Conservation (phyloP, 2,113 vertebrate genomes). For the Sinosuthora webbiana region DNA sequence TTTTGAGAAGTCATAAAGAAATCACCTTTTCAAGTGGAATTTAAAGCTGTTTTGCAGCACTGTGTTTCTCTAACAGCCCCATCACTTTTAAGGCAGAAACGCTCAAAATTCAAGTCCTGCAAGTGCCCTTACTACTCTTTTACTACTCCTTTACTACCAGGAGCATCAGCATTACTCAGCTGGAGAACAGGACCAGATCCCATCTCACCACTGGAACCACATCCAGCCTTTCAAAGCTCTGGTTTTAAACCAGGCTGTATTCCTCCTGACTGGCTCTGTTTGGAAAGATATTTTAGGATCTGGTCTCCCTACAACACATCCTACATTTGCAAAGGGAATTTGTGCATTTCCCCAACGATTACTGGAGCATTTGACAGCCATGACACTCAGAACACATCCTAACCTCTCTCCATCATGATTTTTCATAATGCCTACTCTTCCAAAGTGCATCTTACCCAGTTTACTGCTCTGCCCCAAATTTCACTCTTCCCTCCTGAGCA, state of each 20-base stretch:
- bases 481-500: neutral
- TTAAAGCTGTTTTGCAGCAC: neutral
- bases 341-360: neutral
- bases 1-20: constrained; percentile 11
- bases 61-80: neutral
- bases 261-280: neutral
- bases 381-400: neutral
- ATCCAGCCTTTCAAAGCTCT: neutral
- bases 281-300: neutral
- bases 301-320: neutral
- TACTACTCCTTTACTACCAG: neutral
- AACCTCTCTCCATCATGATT: fast-evolving
- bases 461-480: neutral
- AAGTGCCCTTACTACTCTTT: neutral
- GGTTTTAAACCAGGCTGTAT: neutral
- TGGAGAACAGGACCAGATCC: neutral
- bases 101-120: neutral
- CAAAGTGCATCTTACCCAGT: neutral
- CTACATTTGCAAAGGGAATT: neutral
- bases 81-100: neutral
- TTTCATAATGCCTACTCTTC: neutral
- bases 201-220: neutral
- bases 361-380: neutral
- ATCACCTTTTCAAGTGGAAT: constrained; percentile 10
- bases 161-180: neutral